A percentile compares a stretch with the other conserved stretches of the same genome.
Conservation (phyloP, 2,888 invertebrate species). For the Caenorhabditis sinica region DNA sequence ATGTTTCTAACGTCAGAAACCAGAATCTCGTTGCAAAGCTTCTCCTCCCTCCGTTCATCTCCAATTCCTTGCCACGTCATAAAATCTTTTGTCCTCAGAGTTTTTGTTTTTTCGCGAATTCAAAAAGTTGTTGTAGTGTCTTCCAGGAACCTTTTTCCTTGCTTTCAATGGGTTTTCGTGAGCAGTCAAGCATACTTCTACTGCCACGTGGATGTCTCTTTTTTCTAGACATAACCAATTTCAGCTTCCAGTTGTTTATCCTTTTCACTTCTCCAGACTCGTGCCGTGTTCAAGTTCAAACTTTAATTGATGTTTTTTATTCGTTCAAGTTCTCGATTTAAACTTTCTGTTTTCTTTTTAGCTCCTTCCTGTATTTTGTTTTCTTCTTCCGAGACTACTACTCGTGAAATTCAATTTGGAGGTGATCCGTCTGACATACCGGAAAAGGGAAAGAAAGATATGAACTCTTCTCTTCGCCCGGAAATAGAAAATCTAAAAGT, state of each 20-base stretch:
- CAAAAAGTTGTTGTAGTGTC: neutral
- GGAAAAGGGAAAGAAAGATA: conserved; percentile 24
- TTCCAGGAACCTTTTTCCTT: conserved; percentile 2
- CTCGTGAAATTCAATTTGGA: conserved; percentile 52
- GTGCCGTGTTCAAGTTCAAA: conserved; percentile 19
- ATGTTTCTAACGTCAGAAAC: conserved; percentile 21
- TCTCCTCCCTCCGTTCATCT: neutral
- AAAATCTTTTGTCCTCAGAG: conserved; percentile 19
- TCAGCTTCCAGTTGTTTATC: conserved; percentile 4
- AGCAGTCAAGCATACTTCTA: neutral
- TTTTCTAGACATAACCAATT: neutral
- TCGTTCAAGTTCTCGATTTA: neutral
- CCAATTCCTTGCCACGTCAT: conserved; percentile 56
- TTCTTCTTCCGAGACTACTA: neutral
- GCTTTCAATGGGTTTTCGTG: neutral
- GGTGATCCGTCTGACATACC: conserved; percentile 40
- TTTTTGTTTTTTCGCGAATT: neutral
- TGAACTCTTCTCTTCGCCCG: conserved; percentile 23
- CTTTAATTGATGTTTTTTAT: conserved; percentile 37
- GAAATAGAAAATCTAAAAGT: conserved; percentile 36
- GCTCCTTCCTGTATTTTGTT: conserved; percentile 25
- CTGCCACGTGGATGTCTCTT: conserved; percentile 14
- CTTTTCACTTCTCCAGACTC: neutral
- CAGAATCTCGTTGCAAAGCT: neutral
- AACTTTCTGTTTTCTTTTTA: conserved; percentile 34